These are phyloP conservation scores for Parapsyche elsis DNA, from an alignment of 1,140 invertebrate species.

Conservation along the genomic window DNA sequence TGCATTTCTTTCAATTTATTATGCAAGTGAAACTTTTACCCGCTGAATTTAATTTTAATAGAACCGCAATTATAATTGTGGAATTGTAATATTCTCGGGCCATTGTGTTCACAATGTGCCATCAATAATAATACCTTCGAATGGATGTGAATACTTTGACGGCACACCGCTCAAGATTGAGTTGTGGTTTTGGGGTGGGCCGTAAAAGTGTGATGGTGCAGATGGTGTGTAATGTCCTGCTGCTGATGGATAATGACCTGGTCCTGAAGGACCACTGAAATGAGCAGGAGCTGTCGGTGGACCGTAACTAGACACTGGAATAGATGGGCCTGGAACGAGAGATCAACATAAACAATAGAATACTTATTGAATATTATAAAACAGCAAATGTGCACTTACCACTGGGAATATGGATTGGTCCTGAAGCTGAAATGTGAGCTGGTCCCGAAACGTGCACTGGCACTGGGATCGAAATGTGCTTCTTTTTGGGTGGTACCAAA, in stretches of 20 bases:
- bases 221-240: constrained; percentile 37
- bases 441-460: neutral
- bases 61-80: no score
- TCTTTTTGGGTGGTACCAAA: constrained; percentile 67
- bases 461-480: constrained; percentile 41
- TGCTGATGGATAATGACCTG: constrained; percentile 25
- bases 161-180: constrained; percentile 45
- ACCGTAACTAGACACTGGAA: constrained; percentile 48
- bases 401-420: constrained; percentile 12
- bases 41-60: neutral
- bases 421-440: constrained; percentile 1
- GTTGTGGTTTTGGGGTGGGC: constrained; percentile 37
- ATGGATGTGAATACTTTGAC: constrained; percentile 47
- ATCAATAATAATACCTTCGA: constrained; percentile 49
- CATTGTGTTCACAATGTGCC: no score
- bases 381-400: neutral
- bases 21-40: neutral
- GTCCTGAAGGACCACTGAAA: constrained; percentile 32
- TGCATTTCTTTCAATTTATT: neutral
- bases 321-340: constrained; percentile 41
- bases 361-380: no score
- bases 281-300: constrained; percentile 41
- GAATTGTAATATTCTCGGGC: no score
- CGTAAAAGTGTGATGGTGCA: constrained; percentile 38
- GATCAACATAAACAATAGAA: neutral